Percentiles rank a stretch among this genome's conserved stretches.
Evolutionary conservation across 2,113 vertebrate genomes (phyloP).

Genomic region (Hippotragus niger): DNA sequence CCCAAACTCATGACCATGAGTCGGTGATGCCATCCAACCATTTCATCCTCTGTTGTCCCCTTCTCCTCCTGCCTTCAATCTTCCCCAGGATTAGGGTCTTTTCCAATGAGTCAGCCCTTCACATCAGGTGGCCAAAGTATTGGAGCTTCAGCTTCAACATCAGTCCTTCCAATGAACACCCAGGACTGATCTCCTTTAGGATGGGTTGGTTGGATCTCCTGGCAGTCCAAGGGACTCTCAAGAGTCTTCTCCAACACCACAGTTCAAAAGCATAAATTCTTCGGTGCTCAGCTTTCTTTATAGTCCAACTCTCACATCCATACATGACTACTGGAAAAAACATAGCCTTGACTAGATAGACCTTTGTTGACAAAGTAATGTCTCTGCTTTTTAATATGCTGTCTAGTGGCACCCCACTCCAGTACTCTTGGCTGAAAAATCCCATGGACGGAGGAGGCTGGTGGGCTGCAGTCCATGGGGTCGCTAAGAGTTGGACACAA

Average conservation of each 20-base stretch:
- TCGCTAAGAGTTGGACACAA: fast-evolving
- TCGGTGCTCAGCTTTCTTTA: neutral
- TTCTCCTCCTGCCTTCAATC: neutral
- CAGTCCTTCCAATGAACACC: neutral
- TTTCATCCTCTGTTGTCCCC: neutral
- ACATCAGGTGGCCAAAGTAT: neutral
- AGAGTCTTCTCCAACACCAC: neutral
- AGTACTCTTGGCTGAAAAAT: too few species aligned
- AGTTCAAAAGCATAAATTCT: neutral
- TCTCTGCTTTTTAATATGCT: neutral
- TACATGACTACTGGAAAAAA: neutral
- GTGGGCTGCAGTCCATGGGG: too few species aligned
- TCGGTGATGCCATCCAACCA: neutral
- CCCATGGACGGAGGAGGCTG: too few species aligned
- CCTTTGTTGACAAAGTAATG: neutral
- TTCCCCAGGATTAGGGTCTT: neutral
- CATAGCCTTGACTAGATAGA: neutral
- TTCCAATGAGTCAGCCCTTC: neutral
- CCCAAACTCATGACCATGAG: neutral
- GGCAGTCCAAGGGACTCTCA: neutral
- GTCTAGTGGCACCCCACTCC: neutral
- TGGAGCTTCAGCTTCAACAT: neutral
- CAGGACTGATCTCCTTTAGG: neutral
- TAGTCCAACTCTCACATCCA: neutral
- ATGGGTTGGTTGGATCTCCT: neutral